Evolutionary conservation across 1,140 invertebrate species (phyloP), one percentile per base, ranked within the genome.

Genomic region (Propsilocerus akamusi): DNA sequence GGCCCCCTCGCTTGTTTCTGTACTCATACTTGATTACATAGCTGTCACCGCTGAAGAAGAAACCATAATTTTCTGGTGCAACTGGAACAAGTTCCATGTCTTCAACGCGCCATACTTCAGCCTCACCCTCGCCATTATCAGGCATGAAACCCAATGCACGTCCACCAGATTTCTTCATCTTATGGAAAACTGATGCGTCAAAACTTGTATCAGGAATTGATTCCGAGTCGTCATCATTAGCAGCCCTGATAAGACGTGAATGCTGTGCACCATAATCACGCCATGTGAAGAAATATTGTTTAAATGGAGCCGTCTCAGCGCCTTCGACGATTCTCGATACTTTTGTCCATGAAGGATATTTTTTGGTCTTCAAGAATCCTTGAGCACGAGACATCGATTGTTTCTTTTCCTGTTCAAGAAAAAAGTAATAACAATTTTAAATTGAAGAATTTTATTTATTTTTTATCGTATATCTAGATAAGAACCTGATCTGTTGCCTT

Each of bases 241-340:
- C 58, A 12, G 71, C 68, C 20, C 74, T 66, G 12, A 76, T 68
- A 5, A 77, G 56, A 20, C 76, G 67, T 1, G 63, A 62, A 55
- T 77, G 73, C 0, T 69, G 62, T 66, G 77, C 76, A 53, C 74
- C 74, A 28, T 61, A 59, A 56, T 82, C 81, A 48, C 75, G 73
- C 84, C 84, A 88, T 0, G 74, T 75, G 24, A 68, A 62, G 64
- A 88, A 88, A 61, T 84, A 86, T 54, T 86, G 81, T 53, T 84
- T 85, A 65, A 88, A 87, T 2, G 75, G 69, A 5, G 80, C 72
- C 11, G 83, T 78, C 62, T 88, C 84, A 2, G 76, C 80, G 34
- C 73, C 73, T 57, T 86, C 79, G 3, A 83, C 76, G 17, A 87
- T 72, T 57, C 78, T 69, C 56, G 78, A 70, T 11, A 87, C 80